Evolutionary conservation across 2,113 vertebrate genomes (phyloP).

Genomic region (Ciconia boyciana): DNA sequence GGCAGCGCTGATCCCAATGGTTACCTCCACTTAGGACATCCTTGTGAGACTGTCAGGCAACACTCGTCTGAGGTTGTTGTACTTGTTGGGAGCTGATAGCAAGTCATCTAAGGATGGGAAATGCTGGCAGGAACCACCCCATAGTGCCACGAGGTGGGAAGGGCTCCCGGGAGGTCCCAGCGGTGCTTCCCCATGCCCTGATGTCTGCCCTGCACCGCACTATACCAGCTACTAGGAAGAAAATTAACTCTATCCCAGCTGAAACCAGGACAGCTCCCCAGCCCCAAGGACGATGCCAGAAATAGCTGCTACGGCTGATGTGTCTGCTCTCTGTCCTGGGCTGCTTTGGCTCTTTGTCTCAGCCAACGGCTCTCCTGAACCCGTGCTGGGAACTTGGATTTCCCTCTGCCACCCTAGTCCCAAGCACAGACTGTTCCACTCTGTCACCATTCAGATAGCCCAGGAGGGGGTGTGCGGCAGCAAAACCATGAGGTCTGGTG

Average conservation of each 20-base stretch:
- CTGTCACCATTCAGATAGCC: rapidly evolving
- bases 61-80: background rate
- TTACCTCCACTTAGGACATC: background rate
- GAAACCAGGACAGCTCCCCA: too few species aligned
- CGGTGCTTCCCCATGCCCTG: background rate
- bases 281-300: background rate
- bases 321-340: background rate
- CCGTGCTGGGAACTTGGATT: rapidly evolving
- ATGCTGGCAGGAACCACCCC: background rate
- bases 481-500: background rate
- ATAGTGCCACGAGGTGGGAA: background rate
- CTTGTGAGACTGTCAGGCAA: background rate
- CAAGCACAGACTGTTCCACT: background rate
- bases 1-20: rapidly evolving
- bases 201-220: too few species aligned
- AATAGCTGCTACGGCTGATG: background rate
- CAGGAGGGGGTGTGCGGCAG: background rate
- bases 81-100: background rate
- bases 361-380: background rate
- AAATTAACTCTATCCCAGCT: too few species aligned
- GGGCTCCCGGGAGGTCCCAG: background rate
- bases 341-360: background rate
- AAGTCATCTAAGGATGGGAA: background rate
- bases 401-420: background rate
- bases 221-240: too few species aligned